A percentile compares a stretch with the other conserved stretches of the same genome.
Evolutionary conservation across 2,888 invertebrate species (phyloP).

Genomic region (Ferrisia virgata): DNA sequence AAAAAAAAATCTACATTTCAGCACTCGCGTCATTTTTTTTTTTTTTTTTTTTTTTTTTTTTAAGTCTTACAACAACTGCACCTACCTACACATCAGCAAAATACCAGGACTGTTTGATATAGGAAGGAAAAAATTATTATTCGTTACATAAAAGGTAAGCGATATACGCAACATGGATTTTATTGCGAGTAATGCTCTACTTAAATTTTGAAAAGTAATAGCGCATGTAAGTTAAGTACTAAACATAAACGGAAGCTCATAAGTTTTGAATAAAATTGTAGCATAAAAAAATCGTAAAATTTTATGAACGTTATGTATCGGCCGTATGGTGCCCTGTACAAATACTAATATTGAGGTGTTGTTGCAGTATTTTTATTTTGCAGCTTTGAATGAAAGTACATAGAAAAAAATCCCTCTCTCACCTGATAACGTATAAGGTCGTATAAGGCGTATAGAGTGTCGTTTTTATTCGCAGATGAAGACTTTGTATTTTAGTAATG

Average conservation of each 20-base stretch:
- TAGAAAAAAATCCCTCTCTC: not conserved
- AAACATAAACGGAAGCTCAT: conserved; percentile 44
- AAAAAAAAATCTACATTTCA: no score
- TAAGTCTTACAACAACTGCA: no score
- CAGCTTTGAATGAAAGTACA: no score
- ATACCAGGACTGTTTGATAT: no score
- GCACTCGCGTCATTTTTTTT: no score
- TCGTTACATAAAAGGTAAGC: not conserved
- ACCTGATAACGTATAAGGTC: conserved; percentile 44
- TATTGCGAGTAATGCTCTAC: conserved; percentile 42
- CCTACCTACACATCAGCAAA: no score
- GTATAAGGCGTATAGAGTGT: not conserved
- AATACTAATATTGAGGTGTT: conserved; percentile 44
- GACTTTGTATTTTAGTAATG: conserved; percentile 37
- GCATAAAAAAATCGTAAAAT: conserved; percentile 44
- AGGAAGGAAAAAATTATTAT: not conserved
- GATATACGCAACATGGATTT: conserved; percentile 16
- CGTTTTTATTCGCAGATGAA: conserved; percentile 38
- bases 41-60: no score
- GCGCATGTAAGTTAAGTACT: conserved; percentile 36
- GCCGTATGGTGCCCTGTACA: conserved; percentile 31
- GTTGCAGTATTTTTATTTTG: conserved; percentile 39
- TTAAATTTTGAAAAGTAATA: conserved; percentile 38
- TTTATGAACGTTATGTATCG: conserved; percentile 40
- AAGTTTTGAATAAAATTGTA: conserved; percentile 42